These are phyloP conservation scores for Emydoidea blandingii DNA, from an alignment of 2,797 vertebrate species.

Conservation along the genomic window DNA sequence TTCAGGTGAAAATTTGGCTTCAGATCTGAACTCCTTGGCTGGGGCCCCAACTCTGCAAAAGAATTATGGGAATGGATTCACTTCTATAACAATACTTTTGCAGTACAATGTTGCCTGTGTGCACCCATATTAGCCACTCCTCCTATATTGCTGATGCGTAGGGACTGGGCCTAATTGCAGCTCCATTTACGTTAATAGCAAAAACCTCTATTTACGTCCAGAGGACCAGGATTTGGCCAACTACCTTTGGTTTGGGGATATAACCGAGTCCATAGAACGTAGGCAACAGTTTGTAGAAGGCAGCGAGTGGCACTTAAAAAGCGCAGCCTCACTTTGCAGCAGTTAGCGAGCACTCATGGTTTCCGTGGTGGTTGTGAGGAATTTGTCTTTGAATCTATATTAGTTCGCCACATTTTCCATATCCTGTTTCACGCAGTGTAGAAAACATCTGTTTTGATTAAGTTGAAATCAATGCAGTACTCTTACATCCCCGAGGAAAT, in stretches of 20 bases:
- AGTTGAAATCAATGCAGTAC: constrained; percentile 72
- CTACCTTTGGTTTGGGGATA: constrained; percentile 21
- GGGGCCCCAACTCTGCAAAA: not conserved
- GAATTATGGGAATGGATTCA: not conserved
- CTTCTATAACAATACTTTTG: not conserved
- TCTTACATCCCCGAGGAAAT: constrained; percentile 77
- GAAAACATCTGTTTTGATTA: constrained; percentile 80
- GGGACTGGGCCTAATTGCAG: not conserved
- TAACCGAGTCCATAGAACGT: constrained; percentile 32
- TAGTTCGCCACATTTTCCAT: constrained; percentile 79
- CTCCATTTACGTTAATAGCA: constrained; percentile 38
- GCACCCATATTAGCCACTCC: rapidly evolving
- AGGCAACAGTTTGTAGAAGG: constrained; percentile 37
- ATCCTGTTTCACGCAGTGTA: constrained; percentile 74
- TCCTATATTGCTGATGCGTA: not conserved
- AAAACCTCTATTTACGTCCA: constrained; percentile 19
- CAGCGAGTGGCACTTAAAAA: constrained; percentile 63
- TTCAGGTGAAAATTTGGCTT: not conserved
- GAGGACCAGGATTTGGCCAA: constrained; percentile 29
- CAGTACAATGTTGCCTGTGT: rapidly evolving
- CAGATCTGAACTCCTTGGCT: not conserved
- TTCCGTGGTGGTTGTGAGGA: constrained; percentile 60
- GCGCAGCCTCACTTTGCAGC: not conserved
- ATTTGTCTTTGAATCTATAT: constrained; percentile 77
- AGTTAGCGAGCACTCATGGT: constrained; percentile 59